A percentile compares a stretch with the other conserved stretches of the same genome.
phyloP scores from a whole-genome alignment of 1,140 invertebrate species.

The Cataglyphis hispanica region DNA sequence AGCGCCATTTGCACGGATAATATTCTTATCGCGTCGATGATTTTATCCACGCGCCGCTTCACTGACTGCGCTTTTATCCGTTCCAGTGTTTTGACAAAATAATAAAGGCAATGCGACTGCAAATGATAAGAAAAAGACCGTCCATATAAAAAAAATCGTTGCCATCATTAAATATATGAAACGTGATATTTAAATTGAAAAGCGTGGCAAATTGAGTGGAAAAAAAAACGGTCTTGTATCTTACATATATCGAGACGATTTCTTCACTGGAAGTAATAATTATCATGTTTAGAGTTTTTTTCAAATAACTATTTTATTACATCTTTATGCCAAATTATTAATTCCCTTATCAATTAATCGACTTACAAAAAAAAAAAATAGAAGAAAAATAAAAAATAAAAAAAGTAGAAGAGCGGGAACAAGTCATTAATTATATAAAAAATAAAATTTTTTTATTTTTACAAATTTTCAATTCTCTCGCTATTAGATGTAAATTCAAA shows the following conservation, averaged over 20 bases:
- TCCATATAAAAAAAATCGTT: conserved; percentile 3
- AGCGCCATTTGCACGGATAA: conserved; percentile 24
- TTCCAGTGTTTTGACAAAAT: conserved; percentile 49
- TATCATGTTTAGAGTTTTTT: too few relatives aligned
- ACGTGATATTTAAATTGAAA: conserved; percentile 27
- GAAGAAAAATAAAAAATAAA: too few relatives aligned
- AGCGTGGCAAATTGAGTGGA: conserved; percentile 4
- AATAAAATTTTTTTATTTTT: neutral
- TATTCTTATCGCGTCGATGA: conserved; percentile 43
- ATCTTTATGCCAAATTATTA: neutral
- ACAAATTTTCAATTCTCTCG: neutral
- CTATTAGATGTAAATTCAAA: neutral
- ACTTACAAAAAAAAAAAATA: neutral
- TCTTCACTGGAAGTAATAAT: neutral
- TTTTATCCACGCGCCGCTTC: conserved; percentile 46
- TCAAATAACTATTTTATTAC: neutral
- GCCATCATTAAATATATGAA: conserved; percentile 15
- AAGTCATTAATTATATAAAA: neutral
- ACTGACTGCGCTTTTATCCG: conserved; percentile 24
- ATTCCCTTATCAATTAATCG: neutral
- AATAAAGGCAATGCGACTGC: conserved; percentile 6
- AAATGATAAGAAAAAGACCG: neutral
- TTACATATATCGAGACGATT: neutral
- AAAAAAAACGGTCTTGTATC: neutral
- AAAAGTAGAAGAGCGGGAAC: neutral